Evolutionary conservation across 30 jellyfish, hydroid and myxozoan species (phyloP).

Genomic region (Haliclystus octoradiatus): DNA sequence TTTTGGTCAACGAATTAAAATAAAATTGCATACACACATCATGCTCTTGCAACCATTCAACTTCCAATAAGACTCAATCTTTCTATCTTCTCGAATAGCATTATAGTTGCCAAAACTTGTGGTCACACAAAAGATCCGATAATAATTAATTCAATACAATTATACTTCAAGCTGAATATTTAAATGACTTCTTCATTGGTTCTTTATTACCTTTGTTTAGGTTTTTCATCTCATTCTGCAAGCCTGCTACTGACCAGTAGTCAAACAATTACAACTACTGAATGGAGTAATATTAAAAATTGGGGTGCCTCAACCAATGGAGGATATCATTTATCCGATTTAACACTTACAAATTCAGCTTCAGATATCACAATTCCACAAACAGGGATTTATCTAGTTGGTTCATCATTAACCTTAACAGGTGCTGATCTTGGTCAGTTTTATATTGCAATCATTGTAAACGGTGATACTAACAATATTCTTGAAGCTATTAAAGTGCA

Average conservation of each 20-base stretch:
- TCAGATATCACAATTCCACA: background rate
- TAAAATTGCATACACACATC: no score
- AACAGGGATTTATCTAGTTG: background rate
- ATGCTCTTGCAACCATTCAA: no score
- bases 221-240: background rate
- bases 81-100: no score
- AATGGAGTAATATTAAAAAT: constrained; percentile 51
- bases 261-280: constrained; percentile 5
- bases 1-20: no score
- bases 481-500: constrained; percentile 30
- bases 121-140: no score
- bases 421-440: constrained; percentile 31
- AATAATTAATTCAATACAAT: no score
- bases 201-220: no score
- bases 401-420: constrained; percentile 23
- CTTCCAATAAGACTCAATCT: no score
- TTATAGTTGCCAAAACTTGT: no score
- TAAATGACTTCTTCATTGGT: no score
- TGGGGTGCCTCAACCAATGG: constrained; percentile 47
- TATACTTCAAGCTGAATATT: no score
- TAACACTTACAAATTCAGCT: background rate
- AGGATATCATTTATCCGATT: constrained; percentile 20
- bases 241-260: background rate
- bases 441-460: constrained; percentile 24
- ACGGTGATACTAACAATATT: constrained; percentile 26